Evolutionary conservation across 1,140 invertebrate genomes (phyloP), one percentile per base, ranked within the genome.

Genomic region (Solen grandis): DNA sequence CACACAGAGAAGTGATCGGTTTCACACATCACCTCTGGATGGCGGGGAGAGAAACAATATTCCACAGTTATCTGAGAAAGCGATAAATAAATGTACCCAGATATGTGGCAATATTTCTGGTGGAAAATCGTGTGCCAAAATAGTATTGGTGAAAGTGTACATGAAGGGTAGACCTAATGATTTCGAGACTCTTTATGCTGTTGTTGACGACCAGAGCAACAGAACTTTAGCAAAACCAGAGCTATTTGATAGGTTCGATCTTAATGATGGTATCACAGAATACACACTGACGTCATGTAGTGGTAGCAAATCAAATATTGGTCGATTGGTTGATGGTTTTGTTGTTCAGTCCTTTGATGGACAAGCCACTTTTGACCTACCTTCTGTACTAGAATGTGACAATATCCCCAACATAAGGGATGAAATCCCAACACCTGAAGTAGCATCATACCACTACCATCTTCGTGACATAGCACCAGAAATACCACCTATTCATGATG

Each of bases 131-230:
- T 70, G 66, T 65, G 75, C 65, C 16, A 81, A 84, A 63, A 84
- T 46, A n/a, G 27, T 82, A 2, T 60, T 72, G 13, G 80, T 75
- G 14, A 38, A 35, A 69, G 60, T 82, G 16, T 82, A 74, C 27
- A 68, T 63, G 41, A 55, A 54, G 38, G 57, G 59, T 10, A n/a
- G 46, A 1, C 70, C 60, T 35, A 57, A 78, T 3, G 69, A 78
- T n/a, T n/a, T n/a, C n/a, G n/a, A n/a, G n/a, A n/a, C n/a, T n/a
- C n/a, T n/a, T n/a, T n/a, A n/a, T n/a, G 82, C 82, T 2, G 65
- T 83, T 5, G 16, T 83, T 10, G 82, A 83, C 46, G 82, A 83
- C 29, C 77, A 83, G 50, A 80, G 82, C 33, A 83, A 80, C 29
- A 59, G 36, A 27, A 38, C 81, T 13, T 29, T 79, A 16, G 81